phyloP scores from a whole-genome alignment of 2,113 vertebrate species.

The Dicrurus megarhynchus region DNA sequence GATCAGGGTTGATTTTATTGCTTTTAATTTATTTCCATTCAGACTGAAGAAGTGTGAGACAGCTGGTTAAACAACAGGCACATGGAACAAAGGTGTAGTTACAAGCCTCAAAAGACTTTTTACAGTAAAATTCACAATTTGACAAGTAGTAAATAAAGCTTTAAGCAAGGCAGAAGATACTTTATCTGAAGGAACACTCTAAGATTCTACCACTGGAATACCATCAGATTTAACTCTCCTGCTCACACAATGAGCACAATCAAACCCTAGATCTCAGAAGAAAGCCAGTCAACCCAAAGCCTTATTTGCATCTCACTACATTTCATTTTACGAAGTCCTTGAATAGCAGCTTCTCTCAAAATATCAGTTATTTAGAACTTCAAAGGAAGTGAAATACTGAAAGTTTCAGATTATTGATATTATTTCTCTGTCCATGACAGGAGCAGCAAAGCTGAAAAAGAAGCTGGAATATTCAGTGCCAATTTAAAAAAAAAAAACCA shows the following conservation, averaged over 20 bases:
- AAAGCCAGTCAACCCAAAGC: background rate
- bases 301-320: background rate
- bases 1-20: constrained; percentile 40
- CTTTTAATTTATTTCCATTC: constrained; percentile 59
- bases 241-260: background rate
- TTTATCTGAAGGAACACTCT: background rate
- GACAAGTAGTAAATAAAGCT: background rate
- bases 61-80: background rate
- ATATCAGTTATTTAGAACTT: background rate
- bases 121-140: background rate
- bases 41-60: background rate
- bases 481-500: background rate
- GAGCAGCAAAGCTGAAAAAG: constrained; percentile 7
- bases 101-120: background rate
- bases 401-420: constrained; percentile 7
- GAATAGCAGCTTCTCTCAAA: background rate
- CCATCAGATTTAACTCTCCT: background rate
- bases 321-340: background rate
- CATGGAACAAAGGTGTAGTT: background rate
- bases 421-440: background rate
- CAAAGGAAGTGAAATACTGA: background rate
- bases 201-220: background rate
- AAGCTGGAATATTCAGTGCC: background rate
- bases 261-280: background rate
- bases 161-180: background rate